These are phyloP conservation scores for Eumerus sabulonum DNA, from an alignment of 2,888 invertebrate species.

Conservation along the genomic window DNA sequence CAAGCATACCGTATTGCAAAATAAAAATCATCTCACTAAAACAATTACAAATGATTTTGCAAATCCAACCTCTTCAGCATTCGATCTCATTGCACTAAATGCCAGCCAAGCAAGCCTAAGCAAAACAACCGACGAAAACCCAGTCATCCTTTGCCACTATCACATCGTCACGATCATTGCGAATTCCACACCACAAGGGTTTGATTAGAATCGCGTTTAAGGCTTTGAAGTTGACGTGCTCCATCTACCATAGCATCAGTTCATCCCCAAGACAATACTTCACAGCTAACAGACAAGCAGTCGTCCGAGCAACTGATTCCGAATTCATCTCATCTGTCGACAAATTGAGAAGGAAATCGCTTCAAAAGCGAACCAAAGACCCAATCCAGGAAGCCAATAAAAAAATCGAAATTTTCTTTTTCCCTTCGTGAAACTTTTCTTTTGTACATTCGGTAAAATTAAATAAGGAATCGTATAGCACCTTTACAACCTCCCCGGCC, in stretches of 20 bases:
- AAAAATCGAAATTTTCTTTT: too few species aligned
- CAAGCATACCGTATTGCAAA: too few species aligned
- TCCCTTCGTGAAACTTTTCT: constrained; percentile 1
- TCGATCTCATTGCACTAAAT: neutral
- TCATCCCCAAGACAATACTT: constrained; percentile 15
- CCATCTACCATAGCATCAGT: constrained; percentile 9
- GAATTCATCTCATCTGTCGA: constrained; percentile 28
- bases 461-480: constrained; percentile 25
- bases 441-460: constrained; percentile 34
- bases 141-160: neutral
- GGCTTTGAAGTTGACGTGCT: constrained; percentile 34
- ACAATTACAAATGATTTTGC: constrained; percentile 4
- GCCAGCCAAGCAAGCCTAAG: neutral
- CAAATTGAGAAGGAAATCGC: constrained; percentile 27
- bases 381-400: constrained; percentile 6
- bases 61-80: constrained; percentile 9
- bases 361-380: constrained; percentile 3
- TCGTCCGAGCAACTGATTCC: constrained; percentile 21
- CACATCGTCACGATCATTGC: constrained; percentile 5
- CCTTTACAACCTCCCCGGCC: constrained; percentile 3
- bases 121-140: neutral
- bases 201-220: constrained; percentile 37
- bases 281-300: neutral
- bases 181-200: constrained; percentile 24
- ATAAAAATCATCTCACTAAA: too few species aligned